A percentile compares a stretch with the other conserved stretches of the same genome.
Conservation (phyloP, 2,888 invertebrate genomes). For the Epistrophe grossulariae region DNA sequence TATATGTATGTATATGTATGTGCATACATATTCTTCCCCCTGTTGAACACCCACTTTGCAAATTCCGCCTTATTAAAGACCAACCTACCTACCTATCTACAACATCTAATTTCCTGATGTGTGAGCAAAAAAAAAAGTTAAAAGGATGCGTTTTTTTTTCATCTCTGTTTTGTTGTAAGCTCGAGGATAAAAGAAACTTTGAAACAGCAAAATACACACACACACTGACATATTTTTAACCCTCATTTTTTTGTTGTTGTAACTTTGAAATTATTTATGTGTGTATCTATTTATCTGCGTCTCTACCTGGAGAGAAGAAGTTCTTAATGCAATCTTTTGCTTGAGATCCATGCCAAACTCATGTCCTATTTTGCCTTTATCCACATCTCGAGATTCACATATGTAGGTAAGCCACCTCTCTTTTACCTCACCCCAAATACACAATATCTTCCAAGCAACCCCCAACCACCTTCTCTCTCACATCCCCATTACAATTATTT, state of each 20-base stretch:
- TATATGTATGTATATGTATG: neutral
- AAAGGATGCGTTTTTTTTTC: conserved; percentile 66
- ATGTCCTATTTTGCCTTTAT: conserved; percentile 50
- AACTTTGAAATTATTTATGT: conserved; percentile 64
- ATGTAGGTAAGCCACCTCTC: conserved; percentile 17
- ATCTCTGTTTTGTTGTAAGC: conserved; percentile 1
- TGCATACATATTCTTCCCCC: neutral
- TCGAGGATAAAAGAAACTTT: conserved; percentile 23
- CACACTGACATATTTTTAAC: conserved; percentile 25
- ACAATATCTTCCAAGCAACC: neutral
- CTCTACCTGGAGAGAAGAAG: conserved; percentile 59
- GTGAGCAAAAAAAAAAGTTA: conserved; percentile 6
- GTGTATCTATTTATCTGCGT: neutral
- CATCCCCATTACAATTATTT: neutral
- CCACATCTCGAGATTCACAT: conserved; percentile 12
- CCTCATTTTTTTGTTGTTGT: conserved; percentile 61
- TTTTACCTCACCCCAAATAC: neutral
- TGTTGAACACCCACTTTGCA: conserved; percentile 16
- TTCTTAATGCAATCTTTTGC: conserved; percentile 65
- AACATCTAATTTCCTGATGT: conserved; percentile 62
- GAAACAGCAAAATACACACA: conserved; percentile 8
- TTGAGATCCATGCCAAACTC: conserved; percentile 45
- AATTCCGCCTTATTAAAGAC: conserved; percentile 51
- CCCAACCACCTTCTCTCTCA: neutral
- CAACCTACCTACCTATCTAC: neutral